Base-by-base conservation (phyloP, 2,888 invertebrate species). In the Clepsis dumicolana region DNA sequence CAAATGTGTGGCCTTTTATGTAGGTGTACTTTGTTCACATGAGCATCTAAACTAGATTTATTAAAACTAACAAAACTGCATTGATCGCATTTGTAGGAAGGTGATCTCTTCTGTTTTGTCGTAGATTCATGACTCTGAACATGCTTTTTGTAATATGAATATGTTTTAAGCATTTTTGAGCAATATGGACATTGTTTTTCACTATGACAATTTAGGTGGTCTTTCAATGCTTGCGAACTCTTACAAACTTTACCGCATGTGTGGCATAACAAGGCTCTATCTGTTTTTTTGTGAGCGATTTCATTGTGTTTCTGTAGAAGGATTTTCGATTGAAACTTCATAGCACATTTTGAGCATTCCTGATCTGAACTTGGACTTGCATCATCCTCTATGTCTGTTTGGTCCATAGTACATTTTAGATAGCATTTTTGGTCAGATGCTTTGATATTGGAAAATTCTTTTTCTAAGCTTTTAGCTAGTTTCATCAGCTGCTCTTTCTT, bases 1-100 rank as follows among this genome's bases (percentile, higher is more conserved):
- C 90, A 90, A 0, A 75, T 64, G 63, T 79, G 82, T 0, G 89
- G 88, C 50, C 83, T 74, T 2, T 77, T 71, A 27, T 78, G 69
- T 29, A 88, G 76, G 74, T 90, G 89, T 0, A 72, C 70, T 73
- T 85, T 89, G 60, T 89, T 88, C 0, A 80, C 80, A 70, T 90
- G 90, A 0, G 85, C 87, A 64, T 87, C 79, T 8, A 89, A 71
- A 10, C 82, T 82, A 5, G 71, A 71, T 70, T 85, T 88, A 71
- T 81, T 83, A 0, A 79, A 18, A 24, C 81, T 84, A 63, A 67
- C 75, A 56, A 86, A 89, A 1, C 73, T 63, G 73, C 89, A 90
- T 3, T 73, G 29, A 44, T 73, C 72, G 64, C 89, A 89, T 14
- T 64, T 70, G 35, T 83, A 77, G 38, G 75, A 74, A 41, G 72